Conservation (phyloP, 1,140 invertebrate genomes). For the Eumaeus atala region DNA sequence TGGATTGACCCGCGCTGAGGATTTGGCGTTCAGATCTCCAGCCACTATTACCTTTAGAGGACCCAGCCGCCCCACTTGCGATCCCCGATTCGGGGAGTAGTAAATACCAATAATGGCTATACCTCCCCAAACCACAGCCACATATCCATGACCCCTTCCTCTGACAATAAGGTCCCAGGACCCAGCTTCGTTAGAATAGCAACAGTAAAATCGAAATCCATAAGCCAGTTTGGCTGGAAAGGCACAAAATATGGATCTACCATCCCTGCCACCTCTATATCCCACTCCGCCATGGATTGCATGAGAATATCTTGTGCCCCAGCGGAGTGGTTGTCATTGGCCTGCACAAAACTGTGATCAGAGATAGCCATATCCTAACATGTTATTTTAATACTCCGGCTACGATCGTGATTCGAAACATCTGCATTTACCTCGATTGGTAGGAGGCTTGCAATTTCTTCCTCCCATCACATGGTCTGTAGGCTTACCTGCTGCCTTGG, state of each 20-base stretch:
- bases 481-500: no score
- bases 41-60: no score
- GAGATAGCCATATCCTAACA: no score
- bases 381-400: no score
- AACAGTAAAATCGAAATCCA: conserved; percentile 11
- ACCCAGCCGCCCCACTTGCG: neutral
- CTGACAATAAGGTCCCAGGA: no score
- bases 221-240: conserved; percentile 12
- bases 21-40: conserved; percentile 22
- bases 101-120: conserved; percentile 19
- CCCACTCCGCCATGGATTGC: conserved; percentile 18
- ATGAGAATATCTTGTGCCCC: no score
- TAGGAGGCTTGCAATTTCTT: no score
- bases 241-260: conserved; percentile 25
- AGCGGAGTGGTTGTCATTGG: no score
- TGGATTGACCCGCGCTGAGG: conserved; percentile 18
- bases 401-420: no score
- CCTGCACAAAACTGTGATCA: no score
- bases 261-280: conserved; percentile 15
- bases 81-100: conserved; percentile 23
- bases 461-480: no score
- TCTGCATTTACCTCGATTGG: no score
- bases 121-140: conserved; percentile 6
- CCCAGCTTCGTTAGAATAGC: conserved; percentile 5
- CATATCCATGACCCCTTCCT: neutral